phyloP scores from a whole-genome alignment of 2,797 vertebrate species.

The Psittacula echo region DNA sequence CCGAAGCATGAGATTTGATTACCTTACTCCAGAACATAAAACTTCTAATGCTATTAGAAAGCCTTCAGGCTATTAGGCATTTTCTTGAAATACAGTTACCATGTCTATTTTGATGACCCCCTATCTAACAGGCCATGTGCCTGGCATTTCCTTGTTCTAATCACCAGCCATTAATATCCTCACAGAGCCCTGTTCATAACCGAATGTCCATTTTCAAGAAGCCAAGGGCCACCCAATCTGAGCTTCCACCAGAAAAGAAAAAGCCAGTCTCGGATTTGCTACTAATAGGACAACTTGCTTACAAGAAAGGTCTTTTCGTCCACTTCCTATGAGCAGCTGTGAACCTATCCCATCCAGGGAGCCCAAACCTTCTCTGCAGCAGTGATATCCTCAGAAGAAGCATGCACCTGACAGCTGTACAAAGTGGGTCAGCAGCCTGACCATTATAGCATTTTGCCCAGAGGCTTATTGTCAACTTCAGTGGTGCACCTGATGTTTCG shows the following conservation, averaged over 20 bases:
- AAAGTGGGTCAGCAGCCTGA: background rate
- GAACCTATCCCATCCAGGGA: background rate
- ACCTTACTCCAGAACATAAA: slow-evolving; percentile 42
- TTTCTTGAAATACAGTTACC: slow-evolving; percentile 23
- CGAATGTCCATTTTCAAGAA: background rate
- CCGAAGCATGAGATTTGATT: slow-evolving; percentile 40
- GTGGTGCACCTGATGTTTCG: background rate
- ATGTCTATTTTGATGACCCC: background rate
- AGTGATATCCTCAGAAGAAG: background rate
- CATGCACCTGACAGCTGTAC: background rate
- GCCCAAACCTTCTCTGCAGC: background rate
- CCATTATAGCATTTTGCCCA: background rate
- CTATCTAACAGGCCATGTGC: slow-evolving; percentile 5
- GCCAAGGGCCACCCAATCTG: background rate
- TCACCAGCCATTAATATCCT: slow-evolving; percentile 13
- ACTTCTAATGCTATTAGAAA: slow-evolving; percentile 42
- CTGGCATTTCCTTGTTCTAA: slow-evolving; percentile 43
- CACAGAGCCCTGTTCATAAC: background rate
- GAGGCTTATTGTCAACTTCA: background rate
- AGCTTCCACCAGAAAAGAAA: background rate
- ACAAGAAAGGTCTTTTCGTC: background rate
- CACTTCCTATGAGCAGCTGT: background rate
- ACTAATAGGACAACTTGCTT: background rate
- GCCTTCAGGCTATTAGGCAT: slow-evolving; percentile 17
- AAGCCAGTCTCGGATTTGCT: background rate